Conservation (phyloP, 2,113 vertebrate genomes). For the Brachypteracias leptosomus region DNA sequence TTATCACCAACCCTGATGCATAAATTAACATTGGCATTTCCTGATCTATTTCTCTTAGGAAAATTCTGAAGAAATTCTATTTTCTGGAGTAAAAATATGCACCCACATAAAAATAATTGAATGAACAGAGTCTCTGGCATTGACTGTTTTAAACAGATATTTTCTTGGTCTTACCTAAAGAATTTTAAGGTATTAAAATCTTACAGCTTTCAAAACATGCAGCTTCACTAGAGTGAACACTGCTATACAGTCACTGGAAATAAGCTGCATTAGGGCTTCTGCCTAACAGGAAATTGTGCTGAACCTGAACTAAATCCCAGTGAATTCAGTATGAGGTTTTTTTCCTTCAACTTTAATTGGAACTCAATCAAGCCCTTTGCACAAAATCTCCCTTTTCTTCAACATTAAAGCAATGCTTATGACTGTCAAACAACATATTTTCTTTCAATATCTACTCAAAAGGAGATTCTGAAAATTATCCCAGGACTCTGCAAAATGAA, state of each 20-base stretch:
- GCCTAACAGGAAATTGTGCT: constrained; percentile 8
- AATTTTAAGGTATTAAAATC: constrained; percentile 7
- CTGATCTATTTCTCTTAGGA: not conserved
- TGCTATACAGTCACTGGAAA: constrained; percentile 16
- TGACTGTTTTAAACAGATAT: not conserved
- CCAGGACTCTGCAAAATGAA: constrained; percentile 10
- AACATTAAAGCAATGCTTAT: not conserved
- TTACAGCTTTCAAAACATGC: not conserved
- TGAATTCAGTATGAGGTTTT: not conserved
- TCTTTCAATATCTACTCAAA: not conserved
- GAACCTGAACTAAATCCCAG: constrained; percentile 10
- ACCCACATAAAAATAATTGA: not conserved
- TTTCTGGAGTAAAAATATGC: not conserved
- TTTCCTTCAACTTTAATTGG: not conserved
- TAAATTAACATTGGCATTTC: constrained; percentile 11
- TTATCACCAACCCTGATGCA: not conserved
- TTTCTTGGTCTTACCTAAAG: not conserved
- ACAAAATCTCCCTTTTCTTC: not conserved
- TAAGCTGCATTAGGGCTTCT: constrained; percentile 13
- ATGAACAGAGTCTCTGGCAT: not conserved
- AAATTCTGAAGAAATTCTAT: not conserved
- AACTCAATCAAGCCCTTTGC: not conserved
- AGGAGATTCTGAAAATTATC: not conserved
- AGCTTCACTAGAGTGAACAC: not conserved
- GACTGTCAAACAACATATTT: not conserved